These are phyloP conservation scores for Oreochromis niloticus DNA, from an alignment of 2,113 vertebrate genomes.

Conservation along the genomic window DNA sequence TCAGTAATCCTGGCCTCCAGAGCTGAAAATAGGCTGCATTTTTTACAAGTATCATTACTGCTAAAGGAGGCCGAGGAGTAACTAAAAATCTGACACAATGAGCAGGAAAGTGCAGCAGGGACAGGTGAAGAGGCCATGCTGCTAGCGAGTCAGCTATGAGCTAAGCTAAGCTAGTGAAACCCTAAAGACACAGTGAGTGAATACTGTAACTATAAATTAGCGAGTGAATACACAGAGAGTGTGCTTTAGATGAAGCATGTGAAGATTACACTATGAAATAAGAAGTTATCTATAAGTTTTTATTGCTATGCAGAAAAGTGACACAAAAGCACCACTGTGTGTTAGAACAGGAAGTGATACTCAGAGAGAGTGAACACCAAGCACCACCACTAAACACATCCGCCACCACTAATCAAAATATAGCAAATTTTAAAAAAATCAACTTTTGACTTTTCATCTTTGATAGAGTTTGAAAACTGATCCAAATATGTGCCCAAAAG, in stretches of 20 bases:
- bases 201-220: not conserved
- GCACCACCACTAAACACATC: not conserved
- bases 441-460: not conserved
- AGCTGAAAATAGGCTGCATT: not conserved
- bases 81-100: not conserved
- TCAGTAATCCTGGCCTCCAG: not conserved
- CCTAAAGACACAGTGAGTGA: not conserved
- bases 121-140: not conserved
- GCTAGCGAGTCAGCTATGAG: not conserved
- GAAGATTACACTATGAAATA: not conserved
- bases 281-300: not conserved
- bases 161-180: not conserved
- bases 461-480: not conserved
- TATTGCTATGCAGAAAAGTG: not conserved
- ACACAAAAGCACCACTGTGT: not conserved
- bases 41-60: not conserved
- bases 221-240: too few species aligned
- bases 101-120: not conserved
- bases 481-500: not conserved
- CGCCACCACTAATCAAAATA: not conserved
- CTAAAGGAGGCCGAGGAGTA: not conserved
- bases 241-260: not conserved
- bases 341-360: not conserved
- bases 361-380: not conserved
- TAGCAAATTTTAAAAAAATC: not conserved